phyloP scores from a whole-genome alignment of 2,113 vertebrate genomes.

The Alces alces region DNA sequence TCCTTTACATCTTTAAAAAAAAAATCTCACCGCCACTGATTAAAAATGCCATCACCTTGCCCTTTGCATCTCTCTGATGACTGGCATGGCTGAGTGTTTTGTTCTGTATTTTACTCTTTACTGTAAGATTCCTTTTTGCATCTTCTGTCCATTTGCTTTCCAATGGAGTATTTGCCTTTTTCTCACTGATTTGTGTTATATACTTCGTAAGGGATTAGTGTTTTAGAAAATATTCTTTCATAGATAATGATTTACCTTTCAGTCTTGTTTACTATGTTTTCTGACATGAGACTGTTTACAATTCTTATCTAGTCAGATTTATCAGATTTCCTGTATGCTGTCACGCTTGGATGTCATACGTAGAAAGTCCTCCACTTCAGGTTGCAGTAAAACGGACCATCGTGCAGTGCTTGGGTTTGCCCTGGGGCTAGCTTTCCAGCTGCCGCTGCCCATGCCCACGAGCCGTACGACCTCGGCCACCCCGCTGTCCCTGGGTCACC shows the following conservation, averaged over 20 bases:
- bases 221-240: not conserved
- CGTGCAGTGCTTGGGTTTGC: fast-evolving
- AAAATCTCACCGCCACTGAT: not conserved
- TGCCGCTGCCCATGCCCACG: fast-evolving
- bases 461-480: fast-evolving
- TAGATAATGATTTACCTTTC: not conserved
- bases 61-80: not conserved
- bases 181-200: not conserved
- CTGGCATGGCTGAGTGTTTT: not conserved
- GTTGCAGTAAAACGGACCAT: fast-evolving
- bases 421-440: not conserved
- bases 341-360: fast-evolving
- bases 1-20: not conserved
- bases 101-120: not conserved
- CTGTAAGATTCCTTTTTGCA: not conserved
- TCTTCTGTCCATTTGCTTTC: not conserved
- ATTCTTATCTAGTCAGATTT: not conserved
- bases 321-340: not conserved
- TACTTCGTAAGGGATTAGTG: not conserved
- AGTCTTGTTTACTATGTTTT: not conserved
- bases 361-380: not conserved
- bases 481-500: not conserved
- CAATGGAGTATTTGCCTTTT: not conserved
- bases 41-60: not conserved
- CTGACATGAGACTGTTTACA: not conserved